Evolutionary conservation across 2,888 invertebrate genomes (phyloP).

Genomic region (Macrosiphum euphorbiae): DNA sequence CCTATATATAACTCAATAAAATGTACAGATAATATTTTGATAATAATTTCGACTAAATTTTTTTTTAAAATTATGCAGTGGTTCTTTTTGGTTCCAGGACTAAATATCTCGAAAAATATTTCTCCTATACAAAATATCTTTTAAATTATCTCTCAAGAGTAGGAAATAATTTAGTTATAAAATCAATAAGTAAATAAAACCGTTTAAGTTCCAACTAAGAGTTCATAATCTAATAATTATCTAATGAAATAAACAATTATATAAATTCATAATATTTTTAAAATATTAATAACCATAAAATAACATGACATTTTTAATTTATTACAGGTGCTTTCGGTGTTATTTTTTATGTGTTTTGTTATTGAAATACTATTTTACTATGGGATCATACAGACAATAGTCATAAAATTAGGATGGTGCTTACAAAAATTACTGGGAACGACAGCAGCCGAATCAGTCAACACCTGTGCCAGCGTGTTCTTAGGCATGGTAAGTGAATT

Average conservation of each 20-base stretch:
- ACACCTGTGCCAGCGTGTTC: slow-evolving; percentile 93
- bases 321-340: slow-evolving; percentile 84
- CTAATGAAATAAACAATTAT: too few species aligned
- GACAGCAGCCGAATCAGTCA: slow-evolving; percentile 94
- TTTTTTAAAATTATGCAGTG: too few species aligned
- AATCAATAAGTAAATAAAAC: too few species aligned
- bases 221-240: too few species aligned
- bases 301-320: slow-evolving; percentile 48
- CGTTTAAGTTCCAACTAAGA: too few species aligned
- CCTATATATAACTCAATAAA: not conserved
- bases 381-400: slow-evolving; percentile 89
- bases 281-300: too few species aligned
- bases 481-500: slow-evolving; percentile 84
- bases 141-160: too few species aligned
- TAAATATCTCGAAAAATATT: too few species aligned
- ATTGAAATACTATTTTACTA: slow-evolving; percentile 90
- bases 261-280: too few species aligned
- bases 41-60: not conserved
- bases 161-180: too few species aligned
- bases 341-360: slow-evolving; percentile 93
- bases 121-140: too few species aligned
- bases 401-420: slow-evolving; percentile 83
- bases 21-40: not conserved
- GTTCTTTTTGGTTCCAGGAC: too few species aligned
- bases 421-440: slow-evolving; percentile 83